A percentile compares a stretch with the other conserved stretches of the same genome.
phyloP scores from a whole-genome alignment of 2,113 vertebrate species.

The Acanthisitta chloris region DNA sequence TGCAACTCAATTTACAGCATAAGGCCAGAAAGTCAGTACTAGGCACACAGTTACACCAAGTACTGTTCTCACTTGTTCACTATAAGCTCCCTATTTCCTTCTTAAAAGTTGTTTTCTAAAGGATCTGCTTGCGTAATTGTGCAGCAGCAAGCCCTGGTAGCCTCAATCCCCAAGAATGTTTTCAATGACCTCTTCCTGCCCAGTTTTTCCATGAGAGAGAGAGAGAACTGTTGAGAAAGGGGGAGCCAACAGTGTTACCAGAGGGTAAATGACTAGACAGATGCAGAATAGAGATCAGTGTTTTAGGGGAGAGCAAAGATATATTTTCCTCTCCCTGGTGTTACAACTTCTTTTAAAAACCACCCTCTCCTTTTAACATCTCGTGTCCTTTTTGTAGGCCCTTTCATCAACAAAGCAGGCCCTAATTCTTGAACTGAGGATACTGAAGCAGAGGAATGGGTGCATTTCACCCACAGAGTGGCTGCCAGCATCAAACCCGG shows the following conservation, averaged over 20 bases:
- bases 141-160: slow-evolving; percentile 23
- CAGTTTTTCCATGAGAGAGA: slow-evolving; percentile 37
- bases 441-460: not conserved
- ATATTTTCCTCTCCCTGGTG: fast-evolving
- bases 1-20: not conserved
- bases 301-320: not conserved
- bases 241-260: not conserved
- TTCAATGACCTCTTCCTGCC: slow-evolving; percentile 51
- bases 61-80: slow-evolving; percentile 28
- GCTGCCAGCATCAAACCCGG: not conserved
- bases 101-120: slow-evolving; percentile 62
- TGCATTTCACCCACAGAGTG: fast-evolving
- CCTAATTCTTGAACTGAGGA: not conserved
- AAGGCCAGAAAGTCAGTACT: not conserved
- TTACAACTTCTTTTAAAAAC: not conserved
- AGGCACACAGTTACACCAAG: slow-evolving; percentile 2
- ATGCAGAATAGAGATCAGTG: slow-evolving; percentile 16
- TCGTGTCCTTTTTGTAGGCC: not conserved
- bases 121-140: slow-evolving; percentile 55
- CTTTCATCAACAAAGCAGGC: not conserved
- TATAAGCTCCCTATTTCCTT: slow-evolving; percentile 37
- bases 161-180: slow-evolving; percentile 52
- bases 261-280: slow-evolving; percentile 21
- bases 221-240: not conserved
- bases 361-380: not conserved